phyloP scores from a whole-genome alignment of 2,797 vertebrate genomes.

The Malacoraja senta region DNA sequence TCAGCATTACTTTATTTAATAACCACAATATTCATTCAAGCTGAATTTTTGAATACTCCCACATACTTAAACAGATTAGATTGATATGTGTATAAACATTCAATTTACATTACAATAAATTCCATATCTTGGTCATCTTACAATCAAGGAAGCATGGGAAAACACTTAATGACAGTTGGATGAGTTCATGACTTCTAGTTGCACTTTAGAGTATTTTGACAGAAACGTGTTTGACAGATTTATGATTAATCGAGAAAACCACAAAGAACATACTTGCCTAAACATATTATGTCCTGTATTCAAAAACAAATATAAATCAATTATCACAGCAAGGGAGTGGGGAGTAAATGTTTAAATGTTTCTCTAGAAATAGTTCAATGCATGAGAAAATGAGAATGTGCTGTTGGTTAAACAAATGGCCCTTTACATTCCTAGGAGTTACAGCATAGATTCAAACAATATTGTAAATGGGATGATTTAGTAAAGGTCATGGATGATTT shows the following conservation, averaged over 20 bases:
- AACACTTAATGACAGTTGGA: constrained; percentile 12
- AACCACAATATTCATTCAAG: constrained; percentile 23
- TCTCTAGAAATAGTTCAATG: constrained; percentile 35
- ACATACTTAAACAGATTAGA: constrained; percentile 6
- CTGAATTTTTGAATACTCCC: background rate
- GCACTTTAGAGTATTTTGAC: constrained; percentile 29
- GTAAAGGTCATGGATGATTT: constrained; percentile 29
- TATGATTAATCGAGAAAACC: constrained; percentile 36
- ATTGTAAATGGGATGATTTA: constrained; percentile 16
- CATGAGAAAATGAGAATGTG: constrained; percentile 18
- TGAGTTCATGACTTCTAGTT: constrained; percentile 30
- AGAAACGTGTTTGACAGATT: constrained; percentile 32
- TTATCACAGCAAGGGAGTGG: constrained; percentile 37
- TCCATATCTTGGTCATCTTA: background rate
- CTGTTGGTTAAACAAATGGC: constrained; percentile 28
- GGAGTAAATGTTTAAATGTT: constrained; percentile 32
- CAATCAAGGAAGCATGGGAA: background rate
- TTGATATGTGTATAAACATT: background rate
- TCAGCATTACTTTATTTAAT: constrained; percentile 20
- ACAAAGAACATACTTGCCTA: constrained; percentile 38
- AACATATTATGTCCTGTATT: constrained; percentile 36
- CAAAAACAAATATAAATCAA: constrained; percentile 39
- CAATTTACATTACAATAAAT: constrained; percentile 24
- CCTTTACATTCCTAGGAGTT: constrained; percentile 32
- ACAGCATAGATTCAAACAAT: constrained; percentile 32